These are phyloP conservation scores for Myanophis thanlyinensis DNA, from an alignment of 2,113 vertebrate genomes.

Conservation along the genomic window DNA sequence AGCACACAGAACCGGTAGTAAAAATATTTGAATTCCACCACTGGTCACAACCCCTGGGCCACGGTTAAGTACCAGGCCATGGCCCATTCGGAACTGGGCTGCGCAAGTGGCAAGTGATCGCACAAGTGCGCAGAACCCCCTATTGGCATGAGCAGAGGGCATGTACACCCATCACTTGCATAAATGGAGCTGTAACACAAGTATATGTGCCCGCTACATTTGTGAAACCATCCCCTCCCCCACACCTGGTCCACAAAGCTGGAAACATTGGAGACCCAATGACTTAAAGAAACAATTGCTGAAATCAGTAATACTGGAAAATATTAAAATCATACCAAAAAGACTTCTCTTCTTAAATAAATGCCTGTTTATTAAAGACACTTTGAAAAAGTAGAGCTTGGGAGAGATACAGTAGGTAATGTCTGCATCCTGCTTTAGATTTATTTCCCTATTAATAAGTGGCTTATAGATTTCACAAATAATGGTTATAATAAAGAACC, in stretches of 20 bases:
- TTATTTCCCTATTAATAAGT: neutral
- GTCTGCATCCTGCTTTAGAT: neutral
- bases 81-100: no score
- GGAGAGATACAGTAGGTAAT: no score
- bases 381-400: neutral
- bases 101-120: no score
- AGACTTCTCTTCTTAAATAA: neutral
- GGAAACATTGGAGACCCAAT: neutral
- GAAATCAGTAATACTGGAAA: neutral
- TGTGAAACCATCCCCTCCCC: neutral
- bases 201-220: neutral
- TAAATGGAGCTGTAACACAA: neutral
- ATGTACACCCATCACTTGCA: neutral
- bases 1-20: no score
- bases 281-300: neutral
- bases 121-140: no score
- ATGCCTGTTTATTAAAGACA: neutral
- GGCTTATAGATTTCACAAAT: neutral
- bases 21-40: no score
- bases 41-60: no score
- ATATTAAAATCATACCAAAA: neutral
- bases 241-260: neutral
- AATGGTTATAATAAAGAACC: neutral
- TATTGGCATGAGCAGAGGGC: no score
- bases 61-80: no score